These are phyloP conservation scores for Hassar affinis DNA, from an alignment of 2,113 vertebrate species.

Conservation along the genomic window DNA sequence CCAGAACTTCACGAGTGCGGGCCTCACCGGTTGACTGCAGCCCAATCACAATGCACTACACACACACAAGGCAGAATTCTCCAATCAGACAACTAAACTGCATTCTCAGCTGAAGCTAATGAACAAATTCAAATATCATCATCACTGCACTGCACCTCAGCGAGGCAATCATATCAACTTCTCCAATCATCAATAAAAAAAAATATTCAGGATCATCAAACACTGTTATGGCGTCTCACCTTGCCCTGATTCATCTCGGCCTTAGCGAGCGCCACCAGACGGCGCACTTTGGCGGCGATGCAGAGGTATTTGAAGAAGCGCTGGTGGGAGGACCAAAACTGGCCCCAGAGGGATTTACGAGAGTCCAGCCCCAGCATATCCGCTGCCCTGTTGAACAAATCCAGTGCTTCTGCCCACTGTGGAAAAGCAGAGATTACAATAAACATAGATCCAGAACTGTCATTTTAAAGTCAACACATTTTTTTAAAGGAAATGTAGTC, in stretches of 20 bases:
- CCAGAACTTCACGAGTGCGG: constrained; percentile 92
- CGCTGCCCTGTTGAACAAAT: constrained; percentile 86
- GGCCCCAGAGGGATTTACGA: constrained; percentile 94
- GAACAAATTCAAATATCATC: not conserved
- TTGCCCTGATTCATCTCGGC: constrained; percentile 85
- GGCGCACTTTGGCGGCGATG: constrained; percentile 91
- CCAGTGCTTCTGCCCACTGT: constrained; percentile 93
- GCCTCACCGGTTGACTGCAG: constrained; percentile 97
- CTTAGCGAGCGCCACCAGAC: constrained; percentile 86
- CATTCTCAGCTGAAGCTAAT: not conserved
- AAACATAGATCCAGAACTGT: not conserved
- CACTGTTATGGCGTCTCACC: constrained; percentile 67
- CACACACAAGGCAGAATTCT: not conserved
- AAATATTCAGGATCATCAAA: not conserved
- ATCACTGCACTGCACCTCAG: not conserved
- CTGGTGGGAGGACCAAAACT: constrained; percentile 98
- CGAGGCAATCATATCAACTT: not conserved
- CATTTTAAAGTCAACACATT: not conserved
- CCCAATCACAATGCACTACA: constrained; percentile 93
- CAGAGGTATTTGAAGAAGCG: constrained; percentile 99
- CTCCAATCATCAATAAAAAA: not conserved
- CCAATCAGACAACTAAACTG: not conserved
- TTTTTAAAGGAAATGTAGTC: not conserved
- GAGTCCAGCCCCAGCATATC: constrained; percentile 88
- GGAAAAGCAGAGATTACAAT: not conserved